These are phyloP conservation scores for Latrodectus geometricus DNA, from an alignment of 1,140 invertebrate genomes.

Conservation along the genomic window DNA sequence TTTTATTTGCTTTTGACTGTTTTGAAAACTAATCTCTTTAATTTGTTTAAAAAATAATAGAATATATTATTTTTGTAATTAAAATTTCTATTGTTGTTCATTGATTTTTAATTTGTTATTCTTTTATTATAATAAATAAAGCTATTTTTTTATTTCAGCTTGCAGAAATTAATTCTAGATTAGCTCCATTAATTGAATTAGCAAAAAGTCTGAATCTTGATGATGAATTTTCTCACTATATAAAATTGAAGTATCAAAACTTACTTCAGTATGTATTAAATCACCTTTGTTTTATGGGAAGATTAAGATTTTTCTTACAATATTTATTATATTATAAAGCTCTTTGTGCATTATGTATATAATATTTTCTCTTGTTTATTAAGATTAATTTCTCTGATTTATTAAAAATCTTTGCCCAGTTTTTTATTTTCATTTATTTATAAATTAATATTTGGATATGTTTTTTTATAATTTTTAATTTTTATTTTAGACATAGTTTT, in stretches of 20 bases:
- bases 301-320: background rate
- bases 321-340: constrained; percentile 49
- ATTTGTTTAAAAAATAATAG: no score
- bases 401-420: no score
- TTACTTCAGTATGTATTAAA: constrained; percentile 23
- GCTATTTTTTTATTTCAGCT: constrained; percentile 70
- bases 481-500: no score
- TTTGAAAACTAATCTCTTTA: no score
- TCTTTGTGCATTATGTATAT: background rate
- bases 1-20: no score
- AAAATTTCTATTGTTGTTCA: no score
- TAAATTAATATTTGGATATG: no score
- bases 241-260: constrained; percentile 54
- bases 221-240: constrained; percentile 13
- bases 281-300: background rate
- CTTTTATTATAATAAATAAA: background rate
- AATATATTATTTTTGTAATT: no score
- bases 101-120: background rate
- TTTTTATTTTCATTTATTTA: no score
- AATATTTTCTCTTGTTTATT: no score
- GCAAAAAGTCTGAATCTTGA: constrained; percentile 65
- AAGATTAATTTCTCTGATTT: no score
- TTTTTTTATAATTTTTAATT: no score
- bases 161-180: constrained; percentile 71
- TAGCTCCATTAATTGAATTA: constrained; percentile 71